A percentile compares a stretch with the other conserved stretches of the same genome.
Evolutionary conservation across 2,113 vertebrate genomes (phyloP).

Genomic region (Cyprinodon tularosa): DNA sequence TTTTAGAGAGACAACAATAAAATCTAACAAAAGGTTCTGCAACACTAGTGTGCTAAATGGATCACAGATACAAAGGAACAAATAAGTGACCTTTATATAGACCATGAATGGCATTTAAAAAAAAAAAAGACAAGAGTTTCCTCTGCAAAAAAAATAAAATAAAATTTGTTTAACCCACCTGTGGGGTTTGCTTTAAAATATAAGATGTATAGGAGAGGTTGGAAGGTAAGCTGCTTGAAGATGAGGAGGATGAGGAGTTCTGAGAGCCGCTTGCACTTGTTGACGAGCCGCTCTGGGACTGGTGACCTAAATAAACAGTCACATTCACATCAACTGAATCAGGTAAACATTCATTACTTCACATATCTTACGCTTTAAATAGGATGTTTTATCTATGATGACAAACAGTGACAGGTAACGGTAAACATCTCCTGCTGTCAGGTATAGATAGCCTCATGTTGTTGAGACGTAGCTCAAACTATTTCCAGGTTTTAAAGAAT

Average conservation of each 20-base stretch:
- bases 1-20: not conserved
- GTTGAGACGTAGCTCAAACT: not conserved
- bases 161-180: constrained; percentile 62
- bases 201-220: constrained; percentile 98
- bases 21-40: not conserved
- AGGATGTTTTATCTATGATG: not conserved
- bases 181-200: constrained; percentile 96
- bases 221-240: constrained; percentile 86
- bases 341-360: constrained; percentile 25
- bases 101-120: constrained; percentile 4
- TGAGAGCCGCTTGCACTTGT: constrained; percentile 74
- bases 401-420: not conserved
- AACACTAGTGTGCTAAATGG: not conserved
- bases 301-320: constrained; percentile 84
- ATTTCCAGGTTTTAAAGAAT: not conserved
- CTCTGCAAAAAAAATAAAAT: not conserved
- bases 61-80: not conserved
- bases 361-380: not conserved
- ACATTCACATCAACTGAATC: constrained; percentile 40
- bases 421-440: not conserved
- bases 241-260: constrained; percentile 81
- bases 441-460: not conserved
- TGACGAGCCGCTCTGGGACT: constrained; percentile 79
- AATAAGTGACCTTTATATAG: not conserved
- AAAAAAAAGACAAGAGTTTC: not conserved